Percentiles rank a stretch among this genome's conserved stretches.
Evolutionary conservation across 2,888 invertebrate species (phyloP).

Genomic region (Coelogynopora nodosa): DNA sequence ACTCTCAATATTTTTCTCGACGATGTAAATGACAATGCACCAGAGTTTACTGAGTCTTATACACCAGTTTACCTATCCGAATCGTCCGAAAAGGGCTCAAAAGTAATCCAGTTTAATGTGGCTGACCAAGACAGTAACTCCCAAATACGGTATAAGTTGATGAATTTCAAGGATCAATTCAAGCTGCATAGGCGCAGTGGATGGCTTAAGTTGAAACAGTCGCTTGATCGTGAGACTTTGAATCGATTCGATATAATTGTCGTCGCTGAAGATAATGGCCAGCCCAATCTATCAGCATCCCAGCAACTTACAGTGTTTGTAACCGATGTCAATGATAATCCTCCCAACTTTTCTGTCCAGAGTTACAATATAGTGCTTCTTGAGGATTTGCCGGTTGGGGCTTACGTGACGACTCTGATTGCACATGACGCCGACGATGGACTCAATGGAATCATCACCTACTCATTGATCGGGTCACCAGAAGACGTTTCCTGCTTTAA

Average conservation of each 20-base stretch:
- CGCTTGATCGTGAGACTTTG: constrained; percentile 5
- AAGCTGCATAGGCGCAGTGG: constrained; percentile 38
- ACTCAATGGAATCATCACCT: constrained; percentile 10
- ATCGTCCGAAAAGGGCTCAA: background rate
- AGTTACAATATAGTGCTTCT: constrained; percentile 33
- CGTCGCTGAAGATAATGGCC: constrained; percentile 5
- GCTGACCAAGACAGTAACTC: background rate
- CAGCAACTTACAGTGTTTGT: constrained; percentile 34
- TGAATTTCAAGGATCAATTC: constrained; percentile 32
- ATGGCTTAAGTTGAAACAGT: background rate
- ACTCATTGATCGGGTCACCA: background rate
- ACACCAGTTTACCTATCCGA: background rate
- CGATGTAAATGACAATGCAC: constrained; percentile 39
- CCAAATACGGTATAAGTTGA: background rate
- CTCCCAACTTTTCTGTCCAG: background rate
- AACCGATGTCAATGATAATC: constrained; percentile 44
- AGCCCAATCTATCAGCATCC: background rate
- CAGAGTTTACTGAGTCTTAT: constrained; percentile 21
- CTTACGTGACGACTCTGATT: background rate
- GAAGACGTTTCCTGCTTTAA: constrained; percentile 10
- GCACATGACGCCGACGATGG: constrained; percentile 32
- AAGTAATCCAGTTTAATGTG: constrained; percentile 15
- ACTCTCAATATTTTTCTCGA: constrained; percentile 18
- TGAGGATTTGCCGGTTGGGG: constrained; percentile 37
- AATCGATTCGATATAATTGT: constrained; percentile 3